Conservation (phyloP, 2,888 invertebrate genomes). For the Drosophila limbata region DNA sequence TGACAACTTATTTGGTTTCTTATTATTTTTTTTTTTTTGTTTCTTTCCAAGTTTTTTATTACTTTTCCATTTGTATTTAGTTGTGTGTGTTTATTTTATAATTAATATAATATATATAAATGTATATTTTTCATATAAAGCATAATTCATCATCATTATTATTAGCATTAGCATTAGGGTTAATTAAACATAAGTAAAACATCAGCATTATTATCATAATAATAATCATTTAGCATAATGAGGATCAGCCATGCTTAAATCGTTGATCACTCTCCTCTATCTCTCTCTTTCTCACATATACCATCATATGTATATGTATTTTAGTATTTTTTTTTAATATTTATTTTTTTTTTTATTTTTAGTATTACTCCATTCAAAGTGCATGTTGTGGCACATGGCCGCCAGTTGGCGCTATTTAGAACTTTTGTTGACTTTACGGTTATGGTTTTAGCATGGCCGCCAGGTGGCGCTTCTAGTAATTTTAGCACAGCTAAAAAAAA, state of each 20-base stretch:
- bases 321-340: constrained; percentile 14
- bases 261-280: constrained; percentile 14
- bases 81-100: constrained; percentile 17
- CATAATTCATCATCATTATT: constrained; percentile 54
- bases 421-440: background rate
- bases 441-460: constrained; percentile 39
- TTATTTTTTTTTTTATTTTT: constrained; percentile 8
- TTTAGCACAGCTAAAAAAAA: constrained; percentile 66
- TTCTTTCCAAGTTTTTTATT: constrained; percentile 33
- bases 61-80: constrained; percentile 29
- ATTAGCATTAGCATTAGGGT: constrained; percentile 33
- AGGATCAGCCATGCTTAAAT: constrained; percentile 24
- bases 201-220: constrained; percentile 41
- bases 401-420: constrained; percentile 45
- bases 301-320: constrained; percentile 19
- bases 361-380: constrained; percentile 50
- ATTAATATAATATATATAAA: constrained; percentile 36
- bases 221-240: constrained; percentile 34
- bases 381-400: constrained; percentile 53
- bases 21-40: constrained; percentile 8
- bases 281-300: background rate
- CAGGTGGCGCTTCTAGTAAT: constrained; percentile 42
- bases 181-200: constrained; percentile 52
- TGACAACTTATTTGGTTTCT: constrained; percentile 4
- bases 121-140: constrained; percentile 48